Conservation (phyloP, 2,113 vertebrate genomes). For the Synchiropus splendidus region DNA sequence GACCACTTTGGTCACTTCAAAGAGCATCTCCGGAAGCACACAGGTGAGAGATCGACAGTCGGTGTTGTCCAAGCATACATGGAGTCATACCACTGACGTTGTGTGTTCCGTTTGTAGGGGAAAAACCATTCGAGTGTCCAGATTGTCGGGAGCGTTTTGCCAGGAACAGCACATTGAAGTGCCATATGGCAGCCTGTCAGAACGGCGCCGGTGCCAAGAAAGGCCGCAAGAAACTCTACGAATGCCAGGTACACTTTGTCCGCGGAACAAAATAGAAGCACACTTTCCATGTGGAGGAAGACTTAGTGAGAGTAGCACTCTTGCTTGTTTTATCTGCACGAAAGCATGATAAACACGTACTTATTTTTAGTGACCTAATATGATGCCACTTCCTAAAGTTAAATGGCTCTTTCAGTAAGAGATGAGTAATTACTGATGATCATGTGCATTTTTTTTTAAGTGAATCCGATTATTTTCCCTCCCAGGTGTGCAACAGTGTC, state of each 20-base stretch:
- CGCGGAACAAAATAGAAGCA: too few relatives aligned
- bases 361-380: too few relatives aligned
- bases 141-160: slow-evolving; percentile 96
- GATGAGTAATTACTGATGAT: too few relatives aligned
- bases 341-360: too few relatives aligned
- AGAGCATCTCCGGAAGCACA: slow-evolving; percentile 94
- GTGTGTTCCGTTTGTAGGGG: slow-evolving; percentile 68
- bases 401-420: too few relatives aligned
- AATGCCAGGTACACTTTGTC: slow-evolving; percentile 85
- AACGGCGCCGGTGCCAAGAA: slow-evolving; percentile 94
- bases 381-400: too few relatives aligned
- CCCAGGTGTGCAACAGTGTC: slow-evolving; percentile 90
- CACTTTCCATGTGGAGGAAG: too few relatives aligned
- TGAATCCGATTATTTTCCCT: neutral
- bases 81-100: neutral
- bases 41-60: slow-evolving; percentile 64
- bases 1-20: slow-evolving; percentile 98
- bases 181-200: slow-evolving; percentile 93
- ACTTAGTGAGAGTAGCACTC: too few relatives aligned
- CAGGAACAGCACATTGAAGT: slow-evolving; percentile 94
- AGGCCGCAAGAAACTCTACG: slow-evolving; percentile 94
- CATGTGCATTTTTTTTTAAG: too few relatives aligned
- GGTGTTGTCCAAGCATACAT: neutral
- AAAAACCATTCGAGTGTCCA: slow-evolving; percentile 96
- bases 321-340: too few relatives aligned